A percentile compares a stretch with the other conserved stretches of the same genome.
Evolutionary conservation across 2,888 invertebrate species (phyloP).

Genomic region (Erebia palarica): DNA sequence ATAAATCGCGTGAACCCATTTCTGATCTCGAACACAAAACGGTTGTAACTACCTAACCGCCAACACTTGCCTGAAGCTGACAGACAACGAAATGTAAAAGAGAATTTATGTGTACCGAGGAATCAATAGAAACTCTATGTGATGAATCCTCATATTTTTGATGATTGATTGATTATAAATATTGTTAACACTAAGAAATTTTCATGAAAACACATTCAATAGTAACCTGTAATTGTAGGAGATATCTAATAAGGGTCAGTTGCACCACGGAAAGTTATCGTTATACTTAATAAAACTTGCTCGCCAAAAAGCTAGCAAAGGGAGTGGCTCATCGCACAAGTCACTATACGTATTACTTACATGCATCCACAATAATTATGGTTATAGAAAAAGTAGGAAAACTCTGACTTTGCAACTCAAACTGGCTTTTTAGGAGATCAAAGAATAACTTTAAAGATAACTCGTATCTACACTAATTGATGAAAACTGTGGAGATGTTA

Average conservation of each 20-base stretch:
- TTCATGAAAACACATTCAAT: not conserved
- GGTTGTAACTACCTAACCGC: slow-evolving; percentile 1
- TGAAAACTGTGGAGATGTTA: not conserved
- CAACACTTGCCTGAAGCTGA: slow-evolving; percentile 17
- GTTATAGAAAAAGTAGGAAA: too few species aligned
- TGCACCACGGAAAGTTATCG: too few species aligned
- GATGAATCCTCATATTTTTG: too few species aligned
- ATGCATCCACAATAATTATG: too few species aligned
- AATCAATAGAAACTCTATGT: slow-evolving; percentile 11
- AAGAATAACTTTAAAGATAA: too few species aligned
- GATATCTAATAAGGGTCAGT: not conserved
- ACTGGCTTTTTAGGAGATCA: too few species aligned
- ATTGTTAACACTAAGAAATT: slow-evolving; percentile 5
- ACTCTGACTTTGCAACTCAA: too few species aligned
- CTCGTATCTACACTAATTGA: not conserved
- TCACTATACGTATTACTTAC: too few species aligned
- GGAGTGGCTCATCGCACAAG: too few species aligned
- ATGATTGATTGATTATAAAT: too few species aligned
- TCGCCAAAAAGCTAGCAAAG: too few species aligned
- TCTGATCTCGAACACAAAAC: slow-evolving; percentile 14
- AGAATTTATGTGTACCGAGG: slow-evolving; percentile 5
- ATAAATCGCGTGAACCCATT: slow-evolving; percentile 13
- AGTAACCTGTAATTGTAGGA: not conserved
- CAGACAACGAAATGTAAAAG: slow-evolving; percentile 8
- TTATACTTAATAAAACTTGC: too few species aligned